Percentiles rank a stretch among this genome's conserved stretches.
Evolutionary conservation across 2,888 invertebrate species (phyloP).

Genomic region (Drosophila fungiperda): DNA sequence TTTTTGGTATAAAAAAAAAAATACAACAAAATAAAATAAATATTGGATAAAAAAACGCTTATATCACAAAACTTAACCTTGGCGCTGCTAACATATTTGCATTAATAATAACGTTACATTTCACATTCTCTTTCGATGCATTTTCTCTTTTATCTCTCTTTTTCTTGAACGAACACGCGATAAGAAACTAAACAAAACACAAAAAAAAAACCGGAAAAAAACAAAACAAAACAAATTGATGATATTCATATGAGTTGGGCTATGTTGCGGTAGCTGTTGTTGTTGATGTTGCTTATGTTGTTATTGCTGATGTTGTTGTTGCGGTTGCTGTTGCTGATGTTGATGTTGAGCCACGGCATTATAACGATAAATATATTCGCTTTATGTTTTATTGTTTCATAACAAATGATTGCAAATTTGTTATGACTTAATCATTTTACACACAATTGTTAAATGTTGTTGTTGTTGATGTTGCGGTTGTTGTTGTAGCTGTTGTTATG

Average conservation of each 20-base stretch:
- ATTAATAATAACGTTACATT: conserved; percentile 34
- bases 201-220: not conserved
- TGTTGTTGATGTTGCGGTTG: conserved; percentile 46
- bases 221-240: conserved; percentile 22
- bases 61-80: conserved; percentile 56
- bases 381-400: conserved; percentile 73
- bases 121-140: conserved; percentile 32
- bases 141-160: conserved; percentile 2
- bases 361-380: conserved; percentile 60
- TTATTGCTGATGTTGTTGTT: conserved; percentile 11
- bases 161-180: conserved; percentile 19
- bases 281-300: conserved; percentile 26
- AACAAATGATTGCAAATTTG: conserved; percentile 53
- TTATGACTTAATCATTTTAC: conserved; percentile 59
- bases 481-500: conserved; percentile 34
- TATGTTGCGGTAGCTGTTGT: conserved; percentile 25
- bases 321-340: conserved; percentile 34
- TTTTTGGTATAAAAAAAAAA: not conserved
- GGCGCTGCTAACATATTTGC: conserved; percentile 34
- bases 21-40: not conserved
- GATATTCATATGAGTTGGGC: conserved; percentile 20
- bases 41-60: not conserved
- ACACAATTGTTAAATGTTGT: conserved; percentile 56
- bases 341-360: conserved; percentile 40
- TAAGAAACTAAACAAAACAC: conserved; percentile 15